Base-by-base conservation (phyloP, 2,113 vertebrate genomes). In the Pseudopipra pipra region DNA sequence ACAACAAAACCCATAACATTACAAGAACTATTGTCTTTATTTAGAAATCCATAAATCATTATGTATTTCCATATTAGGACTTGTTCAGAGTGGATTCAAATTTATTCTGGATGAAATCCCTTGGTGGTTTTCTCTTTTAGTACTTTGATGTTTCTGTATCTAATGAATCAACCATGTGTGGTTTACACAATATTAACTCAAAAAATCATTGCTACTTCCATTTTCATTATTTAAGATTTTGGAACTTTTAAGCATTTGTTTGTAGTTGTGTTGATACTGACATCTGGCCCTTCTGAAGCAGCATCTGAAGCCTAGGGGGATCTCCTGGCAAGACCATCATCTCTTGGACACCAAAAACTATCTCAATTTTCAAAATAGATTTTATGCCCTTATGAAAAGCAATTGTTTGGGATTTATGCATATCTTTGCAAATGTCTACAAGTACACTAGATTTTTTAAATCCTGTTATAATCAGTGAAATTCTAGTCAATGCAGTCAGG, bases 301-400 rank as follows among this genome's bases (percentile, higher is more conserved):
- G 12, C 12, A 24, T 52, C 33, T 79, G n/a, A 67, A 82, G 28
- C 37, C 54, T 33, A 59, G 7, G 59, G 20, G 6, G 14, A 49
- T 67, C 22, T 73, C 44, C n/a, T 35, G 56, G 22, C 13, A 85
- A 79, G 27, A 28, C 2, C 0, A 0, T 35, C 0, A 0, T 35
- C 12, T 56, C 39, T 58, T 37, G 24, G 31, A 58, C 5, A 43
- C 5, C 6, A 43, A 16, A 56, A 23, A 80, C 35, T 4, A 41
- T 12, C 11, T 87, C 7, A 55, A 22, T 55, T 59, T 91, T 33
- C 15, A 47, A 41, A 85, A 70, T 1, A 41, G 5, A 55, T 55
- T 59, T 62, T 21, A 2, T 71, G 14, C 6, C 19, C 12, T 68
- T 41, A 59, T 8, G 19, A 65, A 76, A 91, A 59, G 14, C 72